Evolutionary conservation across 1,140 invertebrate genomes (phyloP).

Genomic region (Pemphigus obesinymphae): DNA sequence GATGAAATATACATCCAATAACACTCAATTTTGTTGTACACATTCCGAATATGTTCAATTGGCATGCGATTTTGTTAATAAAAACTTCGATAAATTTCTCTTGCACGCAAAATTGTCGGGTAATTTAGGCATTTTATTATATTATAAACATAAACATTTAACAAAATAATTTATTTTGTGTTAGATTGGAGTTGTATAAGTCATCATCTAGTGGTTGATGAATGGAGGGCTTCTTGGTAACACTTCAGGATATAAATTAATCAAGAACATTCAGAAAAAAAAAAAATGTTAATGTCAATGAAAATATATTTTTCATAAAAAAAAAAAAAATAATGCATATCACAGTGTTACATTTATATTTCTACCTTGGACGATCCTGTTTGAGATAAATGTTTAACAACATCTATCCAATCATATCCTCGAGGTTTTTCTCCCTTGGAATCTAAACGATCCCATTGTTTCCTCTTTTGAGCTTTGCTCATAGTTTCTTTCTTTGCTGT

Average conservation of each 20-base stretch:
- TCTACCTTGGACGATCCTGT: conserved; percentile 59
- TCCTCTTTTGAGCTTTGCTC: conserved; percentile 86
- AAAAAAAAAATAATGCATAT: conserved; percentile 24
- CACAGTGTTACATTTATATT: conserved; percentile 44
- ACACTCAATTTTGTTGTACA: conserved; percentile 27
- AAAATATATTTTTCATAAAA: conserved; percentile 40
- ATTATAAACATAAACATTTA: background rate
- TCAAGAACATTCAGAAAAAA: background rate
- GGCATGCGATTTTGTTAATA: conserved; percentile 38
- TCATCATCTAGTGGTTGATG: conserved; percentile 43
- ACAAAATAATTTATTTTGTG: background rate
- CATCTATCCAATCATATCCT: conserved; percentile 92
- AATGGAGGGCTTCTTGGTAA: conserved; percentile 45
- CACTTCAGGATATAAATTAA: background rate
- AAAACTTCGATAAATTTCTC: conserved; percentile 40
- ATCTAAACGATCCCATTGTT: conserved; percentile 78
- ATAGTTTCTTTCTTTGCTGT: conserved; percentile 73
- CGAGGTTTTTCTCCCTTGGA: conserved; percentile 75
- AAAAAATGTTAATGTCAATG: background rate
- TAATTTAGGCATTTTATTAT: conserved; percentile 3
- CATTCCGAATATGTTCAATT: conserved; percentile 9
- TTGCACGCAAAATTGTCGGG: conserved; percentile 34
- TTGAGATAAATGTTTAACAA: conserved; percentile 92
- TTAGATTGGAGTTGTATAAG: conserved; percentile 42
- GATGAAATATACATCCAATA: conserved; percentile 10